Evolutionary conservation across 2,113 vertebrate species (phyloP).

Genomic region (Nycticorax nycticorax): DNA sequence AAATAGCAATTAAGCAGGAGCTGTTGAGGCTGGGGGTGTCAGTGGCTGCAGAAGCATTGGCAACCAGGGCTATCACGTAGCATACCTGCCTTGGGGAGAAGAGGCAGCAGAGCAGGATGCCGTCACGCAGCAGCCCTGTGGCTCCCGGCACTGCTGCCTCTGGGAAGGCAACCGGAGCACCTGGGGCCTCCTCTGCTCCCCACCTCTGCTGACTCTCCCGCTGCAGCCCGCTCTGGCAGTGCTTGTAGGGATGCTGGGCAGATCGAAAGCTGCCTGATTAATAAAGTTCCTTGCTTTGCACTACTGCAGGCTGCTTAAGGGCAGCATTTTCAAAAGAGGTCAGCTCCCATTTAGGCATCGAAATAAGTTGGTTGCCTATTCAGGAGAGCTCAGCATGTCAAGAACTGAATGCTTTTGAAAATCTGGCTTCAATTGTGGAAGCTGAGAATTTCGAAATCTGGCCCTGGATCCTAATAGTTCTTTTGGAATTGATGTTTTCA

Average conservation of each 20-base stretch:
- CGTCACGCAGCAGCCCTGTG: not conserved
- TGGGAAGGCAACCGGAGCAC: not conserved
- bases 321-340: conserved; percentile 61
- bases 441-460: conserved; percentile 67
- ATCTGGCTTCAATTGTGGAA: conserved; percentile 63
- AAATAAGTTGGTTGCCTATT: conserved; percentile 65
- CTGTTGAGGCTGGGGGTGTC: not conserved
- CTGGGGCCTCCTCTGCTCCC: not conserved
- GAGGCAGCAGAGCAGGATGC: not conserved
- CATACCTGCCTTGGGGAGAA: not conserved
- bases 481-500: conserved; percentile 58
- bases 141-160: not conserved
- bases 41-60: not conserved
- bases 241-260: not conserved
- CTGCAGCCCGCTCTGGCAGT: not conserved
- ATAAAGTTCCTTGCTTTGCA: conserved; percentile 41
- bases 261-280: conserved; percentile 34
- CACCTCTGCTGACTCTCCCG: not conserved
- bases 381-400: conserved; percentile 57
- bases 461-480: conserved; percentile 39
- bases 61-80: accelerated
- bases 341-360: conserved; percentile 56
- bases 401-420: conserved; percentile 65
- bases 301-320: conserved; percentile 43
- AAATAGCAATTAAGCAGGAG: not conserved